A percentile compares a stretch with the other conserved stretches of the same genome.
phyloP scores from a whole-genome alignment of 2,888 invertebrate species.

The Caenorhabditis angaria region DNA sequence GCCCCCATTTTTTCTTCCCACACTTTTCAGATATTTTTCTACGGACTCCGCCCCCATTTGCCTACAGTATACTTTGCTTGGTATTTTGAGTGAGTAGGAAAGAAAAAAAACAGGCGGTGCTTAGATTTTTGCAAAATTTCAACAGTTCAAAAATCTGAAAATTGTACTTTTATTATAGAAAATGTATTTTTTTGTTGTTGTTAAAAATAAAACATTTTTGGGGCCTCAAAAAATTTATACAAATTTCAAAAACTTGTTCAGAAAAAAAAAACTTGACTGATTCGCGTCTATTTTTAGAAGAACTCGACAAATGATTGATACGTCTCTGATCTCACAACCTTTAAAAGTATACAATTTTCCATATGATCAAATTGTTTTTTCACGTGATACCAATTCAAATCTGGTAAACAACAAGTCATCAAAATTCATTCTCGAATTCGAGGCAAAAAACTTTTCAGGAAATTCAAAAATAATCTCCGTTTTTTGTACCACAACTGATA shows the following conservation, averaged over 20 bases:
- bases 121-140: too few species aligned
- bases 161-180: too few species aligned
- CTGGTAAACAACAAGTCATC: not conserved
- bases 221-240: too few species aligned
- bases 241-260: too few species aligned
- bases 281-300: not conserved
- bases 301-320: not conserved
- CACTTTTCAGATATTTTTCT: not conserved
- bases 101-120: too few species aligned
- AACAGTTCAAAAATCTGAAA: too few species aligned
- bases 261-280: not conserved
- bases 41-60: not conserved
- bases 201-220: too few species aligned
- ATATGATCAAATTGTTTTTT: not conserved
- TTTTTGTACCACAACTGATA: not conserved
- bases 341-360: not conserved
- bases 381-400: not conserved
- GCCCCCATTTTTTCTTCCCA: not conserved
- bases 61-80: not conserved
- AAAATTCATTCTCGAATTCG: too few species aligned
- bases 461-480: not conserved
- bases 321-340: not conserved
- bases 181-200: too few species aligned
- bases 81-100: slow-evolving; percentile 1
- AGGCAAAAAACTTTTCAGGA: too few species aligned